Evolutionary conservation across 2,888 invertebrate genomes (phyloP).

Genomic region (Stenurella melanura): DNA sequence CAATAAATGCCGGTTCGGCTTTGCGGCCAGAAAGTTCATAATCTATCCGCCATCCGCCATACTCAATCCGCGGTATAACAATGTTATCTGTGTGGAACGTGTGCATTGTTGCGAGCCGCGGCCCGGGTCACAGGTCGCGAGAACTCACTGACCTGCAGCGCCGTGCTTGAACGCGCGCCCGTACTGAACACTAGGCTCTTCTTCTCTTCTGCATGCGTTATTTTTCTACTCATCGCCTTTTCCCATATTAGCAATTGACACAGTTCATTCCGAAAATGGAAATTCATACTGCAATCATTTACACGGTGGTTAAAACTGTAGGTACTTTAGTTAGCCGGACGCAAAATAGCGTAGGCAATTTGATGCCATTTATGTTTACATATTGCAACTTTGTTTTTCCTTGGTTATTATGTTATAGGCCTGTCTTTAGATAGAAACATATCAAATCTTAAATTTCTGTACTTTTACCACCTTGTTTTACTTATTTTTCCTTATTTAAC

Average conservation of each 20-base stretch:
- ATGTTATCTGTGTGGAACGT: constrained; percentile 61
- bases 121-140: constrained; percentile 70
- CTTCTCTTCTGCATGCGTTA: neutral
- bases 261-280: neutral
- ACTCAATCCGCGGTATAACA: constrained; percentile 49
- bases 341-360: too few species aligned
- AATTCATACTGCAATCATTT: neutral
- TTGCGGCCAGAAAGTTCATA: constrained; percentile 24
- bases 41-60: constrained; percentile 29
- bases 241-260: constrained; percentile 7
- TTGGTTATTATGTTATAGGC: too few species aligned
- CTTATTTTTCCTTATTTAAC: too few species aligned
- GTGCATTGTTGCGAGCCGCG: constrained; percentile 66
- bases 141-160: constrained; percentile 71
- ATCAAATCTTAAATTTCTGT: too few species aligned
- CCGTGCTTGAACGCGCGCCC: constrained; percentile 46
- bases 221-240: neutral
- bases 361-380: too few species aligned
- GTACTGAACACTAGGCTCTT: constrained; percentile 18
- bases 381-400: too few species aligned
- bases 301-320: neutral
- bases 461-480: too few species aligned
- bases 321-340: too few species aligned
- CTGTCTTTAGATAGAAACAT: too few species aligned
- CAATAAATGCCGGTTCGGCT: neutral